A percentile compares a stretch with the other conserved stretches of the same genome.
Evolutionary conservation across 2,888 invertebrate species (phyloP).

Genomic region (Drepana falcataria): DNA sequence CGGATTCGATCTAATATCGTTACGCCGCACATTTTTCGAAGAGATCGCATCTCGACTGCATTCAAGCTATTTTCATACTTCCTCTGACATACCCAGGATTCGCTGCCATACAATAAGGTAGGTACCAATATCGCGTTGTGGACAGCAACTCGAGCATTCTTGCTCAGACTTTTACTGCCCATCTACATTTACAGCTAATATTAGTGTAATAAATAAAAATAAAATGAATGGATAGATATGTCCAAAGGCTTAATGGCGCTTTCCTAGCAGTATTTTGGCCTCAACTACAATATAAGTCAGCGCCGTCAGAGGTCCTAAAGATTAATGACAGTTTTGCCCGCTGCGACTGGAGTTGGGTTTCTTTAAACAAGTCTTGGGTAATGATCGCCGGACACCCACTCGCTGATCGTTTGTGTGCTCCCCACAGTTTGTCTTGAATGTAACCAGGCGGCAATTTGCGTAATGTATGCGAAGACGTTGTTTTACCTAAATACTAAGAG

Average conservation of each 20-base stretch:
- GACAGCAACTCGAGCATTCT: too few relatives aligned
- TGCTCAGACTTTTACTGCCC: too few relatives aligned
- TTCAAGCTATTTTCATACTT: too few relatives aligned
- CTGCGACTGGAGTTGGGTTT: constrained; percentile 2
- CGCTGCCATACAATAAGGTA: too few relatives aligned
- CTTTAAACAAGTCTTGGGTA: constrained; percentile 10
- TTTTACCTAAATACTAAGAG: not conserved
- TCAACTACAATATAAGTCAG: not conserved
- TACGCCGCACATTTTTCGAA: too few relatives aligned
- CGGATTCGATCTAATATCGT: too few relatives aligned
- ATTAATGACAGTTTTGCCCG: constrained; percentile 5
- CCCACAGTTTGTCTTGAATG: not conserved
- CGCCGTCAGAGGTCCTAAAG: constrained; percentile 2
- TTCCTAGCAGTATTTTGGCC: not conserved
- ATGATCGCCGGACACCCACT: constrained; percentile 5
- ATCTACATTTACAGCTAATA: too few relatives aligned
- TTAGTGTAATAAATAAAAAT: not conserved
- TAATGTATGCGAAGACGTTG: not conserved
- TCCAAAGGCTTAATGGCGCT: not conserved
- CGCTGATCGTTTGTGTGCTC: constrained; percentile 3
- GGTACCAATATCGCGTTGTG: too few relatives aligned
- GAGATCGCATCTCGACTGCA: too few relatives aligned
- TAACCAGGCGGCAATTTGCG: not conserved
- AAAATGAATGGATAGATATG: not conserved
- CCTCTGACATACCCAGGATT: too few relatives aligned